A percentile compares a stretch with the other conserved stretches of the same genome.
phyloP scores from a whole-genome alignment of 1,140 invertebrate species.

The Ceratosolen solmsi region DNA sequence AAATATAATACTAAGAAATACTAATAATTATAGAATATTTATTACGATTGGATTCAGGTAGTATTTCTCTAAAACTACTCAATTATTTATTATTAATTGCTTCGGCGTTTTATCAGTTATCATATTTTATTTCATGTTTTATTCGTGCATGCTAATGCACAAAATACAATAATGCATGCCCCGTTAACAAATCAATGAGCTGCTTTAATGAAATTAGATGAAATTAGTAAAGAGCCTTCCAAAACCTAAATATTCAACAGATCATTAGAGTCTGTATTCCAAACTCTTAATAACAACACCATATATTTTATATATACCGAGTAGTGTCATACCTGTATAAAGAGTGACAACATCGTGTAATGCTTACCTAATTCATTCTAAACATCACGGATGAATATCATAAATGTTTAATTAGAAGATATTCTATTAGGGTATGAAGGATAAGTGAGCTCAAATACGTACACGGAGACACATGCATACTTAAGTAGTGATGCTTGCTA shows the following conservation, averaged over 20 bases:
- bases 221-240: neutral
- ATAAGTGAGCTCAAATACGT: neutral
- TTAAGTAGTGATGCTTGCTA: neutral
- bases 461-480: neutral
- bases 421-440: neutral
- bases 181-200: neutral
- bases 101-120: no score
- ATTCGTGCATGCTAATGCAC: no score
- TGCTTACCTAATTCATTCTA: neutral
- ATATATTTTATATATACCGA: neutral
- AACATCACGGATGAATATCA: slow-evolving; percentile 19
- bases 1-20: no score
- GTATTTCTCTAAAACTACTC: no score
- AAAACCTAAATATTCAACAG: neutral
- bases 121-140: no score
- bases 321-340: neutral
- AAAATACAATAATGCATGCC: neutral
- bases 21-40: no score
- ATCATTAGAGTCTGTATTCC: neutral
- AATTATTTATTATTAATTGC: no score
- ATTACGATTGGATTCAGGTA: no score
- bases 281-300: neutral
- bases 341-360: neutral
- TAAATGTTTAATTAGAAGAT: slow-evolving; percentile 34
- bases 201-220: neutral